These are phyloP conservation scores for Ardeotis arabs DNA, from an alignment of 2,113 vertebrate species.

Conservation along the genomic window DNA sequence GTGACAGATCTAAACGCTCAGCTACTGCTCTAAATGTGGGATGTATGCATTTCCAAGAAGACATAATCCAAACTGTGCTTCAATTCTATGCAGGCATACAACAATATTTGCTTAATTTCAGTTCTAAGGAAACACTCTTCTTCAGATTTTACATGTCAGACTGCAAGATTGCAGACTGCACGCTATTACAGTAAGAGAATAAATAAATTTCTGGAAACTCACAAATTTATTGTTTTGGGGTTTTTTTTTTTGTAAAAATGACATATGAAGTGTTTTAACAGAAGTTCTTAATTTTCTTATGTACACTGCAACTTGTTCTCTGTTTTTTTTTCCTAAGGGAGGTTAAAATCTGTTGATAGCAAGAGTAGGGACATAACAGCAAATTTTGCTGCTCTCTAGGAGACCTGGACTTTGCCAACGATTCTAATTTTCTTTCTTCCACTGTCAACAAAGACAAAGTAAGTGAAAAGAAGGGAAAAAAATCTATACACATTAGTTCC, in stretches of 20 bases:
- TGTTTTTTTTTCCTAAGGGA: neutral
- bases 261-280: neutral
- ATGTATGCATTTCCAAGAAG: neutral
- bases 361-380: neutral
- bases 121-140: neutral
- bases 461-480: neutral
- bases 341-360: neutral
- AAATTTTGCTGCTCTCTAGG: neutral
- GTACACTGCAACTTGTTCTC: neutral
- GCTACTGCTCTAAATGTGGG: neutral
- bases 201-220: constrained; percentile 34
- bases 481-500: neutral
- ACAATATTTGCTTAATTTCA: constrained; percentile 15
- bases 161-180: neutral
- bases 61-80: neutral
- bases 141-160: constrained; percentile 16
- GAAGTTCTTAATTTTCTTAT: constrained; percentile 15
- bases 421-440: neutral
- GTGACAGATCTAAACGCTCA: neutral
- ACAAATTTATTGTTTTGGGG: neutral
- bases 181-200: neutral
- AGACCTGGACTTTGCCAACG: neutral
- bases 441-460: neutral
- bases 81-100: neutral
- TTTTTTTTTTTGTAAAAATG: neutral